A percentile compares a stretch with the other conserved stretches of the same genome.
Conservation (phyloP, 1,140 invertebrate genomes). For the Caenorhabditis brenneri region DNA sequence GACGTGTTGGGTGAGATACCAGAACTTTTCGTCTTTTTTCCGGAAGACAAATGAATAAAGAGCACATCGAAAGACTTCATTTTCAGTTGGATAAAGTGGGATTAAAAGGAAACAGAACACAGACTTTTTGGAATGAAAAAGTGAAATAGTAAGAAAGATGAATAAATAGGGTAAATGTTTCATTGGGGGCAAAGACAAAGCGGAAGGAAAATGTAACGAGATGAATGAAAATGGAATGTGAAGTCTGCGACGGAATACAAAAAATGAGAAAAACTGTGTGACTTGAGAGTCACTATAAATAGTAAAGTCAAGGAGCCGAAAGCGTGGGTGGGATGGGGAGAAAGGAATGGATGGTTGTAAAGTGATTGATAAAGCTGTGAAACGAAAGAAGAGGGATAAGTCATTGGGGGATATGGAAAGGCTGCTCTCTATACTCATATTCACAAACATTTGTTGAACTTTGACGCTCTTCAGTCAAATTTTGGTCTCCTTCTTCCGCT, state of each 20-base stretch:
- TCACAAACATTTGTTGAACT: constrained; percentile 32
- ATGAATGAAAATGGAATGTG: neutral
- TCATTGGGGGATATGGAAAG: constrained; percentile 36
- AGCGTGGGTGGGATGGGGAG: constrained; percentile 9
- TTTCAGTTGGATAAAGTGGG: neutral
- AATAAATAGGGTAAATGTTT: neutral
- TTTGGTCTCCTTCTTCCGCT: neutral
- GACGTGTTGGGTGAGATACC: neutral
- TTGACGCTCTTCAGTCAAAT: constrained; percentile 29
- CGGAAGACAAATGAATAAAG: neutral
- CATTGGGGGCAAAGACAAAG: neutral
- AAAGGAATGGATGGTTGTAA: constrained; percentile 42
- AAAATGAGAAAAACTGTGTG: neutral
- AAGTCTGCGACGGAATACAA: neutral
- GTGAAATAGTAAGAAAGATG: neutral
- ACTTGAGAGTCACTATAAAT: constrained; percentile 13
- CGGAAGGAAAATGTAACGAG: neutral
- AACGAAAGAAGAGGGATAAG: constrained; percentile 38
- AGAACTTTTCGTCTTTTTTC: neutral
- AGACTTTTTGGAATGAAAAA: neutral
- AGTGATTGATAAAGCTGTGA: constrained; percentile 42
- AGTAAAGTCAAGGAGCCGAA: constrained; percentile 31
- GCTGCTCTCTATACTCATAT: neutral
- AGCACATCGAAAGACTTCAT: constrained; percentile 11
- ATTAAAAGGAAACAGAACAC: neutral